Percentiles rank a stretch among this genome's conserved stretches.
phyloP scores from a whole-genome alignment of 2,797 vertebrate species.

The Pseudochromis fuscus region DNA sequence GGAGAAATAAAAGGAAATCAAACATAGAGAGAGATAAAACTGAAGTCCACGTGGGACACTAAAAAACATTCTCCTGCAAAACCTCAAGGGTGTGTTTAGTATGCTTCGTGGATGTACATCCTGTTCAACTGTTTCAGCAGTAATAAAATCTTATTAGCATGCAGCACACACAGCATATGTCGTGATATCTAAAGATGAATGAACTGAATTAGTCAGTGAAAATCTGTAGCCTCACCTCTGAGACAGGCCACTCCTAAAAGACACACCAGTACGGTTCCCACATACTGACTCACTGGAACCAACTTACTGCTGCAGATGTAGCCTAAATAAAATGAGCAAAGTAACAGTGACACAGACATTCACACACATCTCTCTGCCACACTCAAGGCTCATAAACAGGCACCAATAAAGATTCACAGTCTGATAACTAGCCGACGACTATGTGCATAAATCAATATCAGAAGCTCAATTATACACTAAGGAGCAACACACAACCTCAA shows the following conservation, averaged over 20 bases:
- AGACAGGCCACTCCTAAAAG: slow-evolving; percentile 92
- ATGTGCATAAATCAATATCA: slow-evolving; percentile 68
- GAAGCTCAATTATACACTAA: slow-evolving; percentile 64
- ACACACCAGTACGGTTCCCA: slow-evolving; percentile 89
- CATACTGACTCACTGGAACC: slow-evolving; percentile 90
- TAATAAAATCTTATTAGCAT: slow-evolving; percentile 51
- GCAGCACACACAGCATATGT: slow-evolving; percentile 27
- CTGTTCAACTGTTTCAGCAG: slow-evolving; percentile 43
- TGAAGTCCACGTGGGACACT: slow-evolving; percentile 2
- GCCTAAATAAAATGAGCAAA: slow-evolving; percentile 81
- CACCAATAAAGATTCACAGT: slow-evolving; percentile 47
- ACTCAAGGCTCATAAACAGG: slow-evolving; percentile 50
- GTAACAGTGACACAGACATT: slow-evolving; percentile 32
- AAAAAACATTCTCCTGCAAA: slow-evolving; percentile 31
- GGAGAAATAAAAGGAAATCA: not conserved
- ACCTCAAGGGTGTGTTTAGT: slow-evolving; percentile 58
- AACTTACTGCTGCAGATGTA: slow-evolving; percentile 91
- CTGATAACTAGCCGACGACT: slow-evolving; percentile 44
- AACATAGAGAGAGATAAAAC: slow-evolving; percentile 10
- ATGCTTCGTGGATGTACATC: slow-evolving; percentile 53
- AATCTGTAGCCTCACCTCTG: slow-evolving; percentile 85
- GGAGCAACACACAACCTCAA: slow-evolving; percentile 61
- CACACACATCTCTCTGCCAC: slow-evolving; percentile 14
- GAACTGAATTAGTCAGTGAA: slow-evolving; percentile 28
- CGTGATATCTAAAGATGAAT: slow-evolving; percentile 47